These are phyloP conservation scores for Lithophane leautieri DNA, from an alignment of 2,888 invertebrate species.

Conservation along the genomic window DNA sequence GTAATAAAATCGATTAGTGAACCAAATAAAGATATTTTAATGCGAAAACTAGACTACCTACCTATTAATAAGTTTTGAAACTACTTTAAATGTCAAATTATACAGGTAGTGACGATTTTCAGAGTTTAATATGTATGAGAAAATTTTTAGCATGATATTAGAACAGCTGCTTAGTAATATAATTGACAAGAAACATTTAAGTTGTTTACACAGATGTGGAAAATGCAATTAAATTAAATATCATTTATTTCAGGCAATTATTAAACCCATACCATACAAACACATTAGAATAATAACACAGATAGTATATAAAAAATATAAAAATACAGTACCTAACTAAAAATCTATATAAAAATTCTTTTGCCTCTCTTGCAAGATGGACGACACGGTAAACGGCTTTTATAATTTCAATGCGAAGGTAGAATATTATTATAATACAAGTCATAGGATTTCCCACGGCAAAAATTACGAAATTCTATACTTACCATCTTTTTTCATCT, in stretches of 20 bases:
- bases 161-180: background rate
- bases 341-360: too few species aligned
- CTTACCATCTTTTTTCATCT: too few species aligned
- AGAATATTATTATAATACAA: background rate
- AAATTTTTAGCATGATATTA: constrained; percentile 33
- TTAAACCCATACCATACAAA: too few species aligned
- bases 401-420: background rate
- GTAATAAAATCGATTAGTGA: constrained; percentile 48
- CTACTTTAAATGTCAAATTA: constrained; percentile 52
- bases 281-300: too few species aligned
- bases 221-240: too few species aligned
- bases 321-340: too few species aligned
- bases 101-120: constrained; percentile 40
- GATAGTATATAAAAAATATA: too few species aligned
- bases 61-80: constrained; percentile 24
- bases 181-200: background rate
- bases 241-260: too few species aligned
- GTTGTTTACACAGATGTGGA: background rate
- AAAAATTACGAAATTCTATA: background rate
- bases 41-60: constrained; percentile 34
- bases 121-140: background rate
- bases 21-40: constrained; percentile 44
- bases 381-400: too few species aligned
- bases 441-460: background rate
- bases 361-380: too few species aligned